Evolutionary conservation across 2,113 vertebrate genomes (phyloP), one percentile per base, ranked within the genome.

Genomic region (Brienomyrus brachyistius): DNA sequence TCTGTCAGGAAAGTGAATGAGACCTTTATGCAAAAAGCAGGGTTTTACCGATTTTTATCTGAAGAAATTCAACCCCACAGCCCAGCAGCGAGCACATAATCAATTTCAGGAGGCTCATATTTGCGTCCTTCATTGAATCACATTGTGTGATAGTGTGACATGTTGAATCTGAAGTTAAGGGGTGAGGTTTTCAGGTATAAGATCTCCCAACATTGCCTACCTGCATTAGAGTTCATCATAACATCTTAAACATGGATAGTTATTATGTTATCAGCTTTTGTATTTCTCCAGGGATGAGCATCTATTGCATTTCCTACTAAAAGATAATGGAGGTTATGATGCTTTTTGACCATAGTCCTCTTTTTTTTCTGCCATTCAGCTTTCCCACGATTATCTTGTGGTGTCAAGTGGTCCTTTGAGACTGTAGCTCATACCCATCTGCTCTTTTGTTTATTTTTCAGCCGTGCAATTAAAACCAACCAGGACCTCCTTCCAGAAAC

Each of bases 391-490:
- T 70, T 70, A 70, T 31, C 62, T 70, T 13, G 9, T 31, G 62
- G 3, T 70, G n/a, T 70, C 62, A 70, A 27, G 62, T 70, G 62
- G 27, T 31, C 27, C 9, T 13, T 70, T 70, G n/a, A 27, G 62
- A 80, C 35, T 47, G 82, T 84, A 47, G 7, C 45, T n/a, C 82
- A n/a, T 84, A 84, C 21, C 35, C 43, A 31, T 7, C 31, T 21
- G 62, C 92, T 90, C 88, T 50, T 88, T 86, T 92, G 86, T 89
- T 35, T 62, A 83, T 50, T 23, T 88, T 87, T 93, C 82, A 99
- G 98, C 94, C 98, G 98, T 94, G 98, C 98, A 91, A 99, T 99
- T 95, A 99, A 98, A 96, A 98, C 98, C 89, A 99, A 99, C 95
- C 98, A 98, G 92, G 98, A 99, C 93, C 97, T 99, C 47, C 96